A percentile compares a stretch with the other conserved stretches of the same genome.
Conservation (phyloP, 2,888 invertebrate genomes). For the Eupsilia transversa region DNA sequence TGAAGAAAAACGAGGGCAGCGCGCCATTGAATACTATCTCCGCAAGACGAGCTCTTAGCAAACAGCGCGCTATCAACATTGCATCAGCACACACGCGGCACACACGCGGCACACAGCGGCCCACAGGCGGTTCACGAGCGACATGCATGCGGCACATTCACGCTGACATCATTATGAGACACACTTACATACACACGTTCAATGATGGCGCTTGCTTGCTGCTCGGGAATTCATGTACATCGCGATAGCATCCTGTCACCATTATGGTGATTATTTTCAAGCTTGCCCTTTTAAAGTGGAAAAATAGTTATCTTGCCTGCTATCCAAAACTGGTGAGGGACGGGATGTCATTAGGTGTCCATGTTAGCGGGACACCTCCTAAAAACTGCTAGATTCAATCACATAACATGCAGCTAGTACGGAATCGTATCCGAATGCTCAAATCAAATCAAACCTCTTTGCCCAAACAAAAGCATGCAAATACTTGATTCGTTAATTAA, state of each 20-base stretch:
- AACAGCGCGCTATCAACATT: conserved; percentile 68
- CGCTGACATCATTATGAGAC: not conserved
- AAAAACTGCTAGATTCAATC: not conserved
- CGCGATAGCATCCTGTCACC: conserved; percentile 5
- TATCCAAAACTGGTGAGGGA: not conserved
- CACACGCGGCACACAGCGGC: conserved; percentile 2
- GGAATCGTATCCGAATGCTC: not conserved
- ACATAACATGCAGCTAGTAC: not conserved
- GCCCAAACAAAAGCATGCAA: not conserved
- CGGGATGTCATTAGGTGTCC: not conserved
- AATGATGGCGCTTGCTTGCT: conserved; percentile 14
- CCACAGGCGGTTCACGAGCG: not conserved
- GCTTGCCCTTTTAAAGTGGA: not conserved
- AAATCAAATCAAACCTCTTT: not conserved
- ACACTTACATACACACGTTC: conserved; percentile 16
- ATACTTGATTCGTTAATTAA: not conserved
- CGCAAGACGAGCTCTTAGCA: conserved; percentile 40
- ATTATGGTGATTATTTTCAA: conserved; percentile 16
- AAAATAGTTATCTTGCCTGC: not conserved
- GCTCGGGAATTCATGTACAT: conserved; percentile 12
- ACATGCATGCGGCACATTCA: conserved; percentile 5
- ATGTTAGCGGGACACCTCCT: not conserved
- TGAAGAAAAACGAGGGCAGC: conserved; percentile 51
- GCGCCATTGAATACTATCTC: conserved; percentile 46
- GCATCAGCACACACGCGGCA: conserved; percentile 64